A percentile compares a stretch with the other conserved stretches of the same genome.
Conservation (phyloP, 2,888 invertebrate genomes). For the Eupsilia transversa region DNA sequence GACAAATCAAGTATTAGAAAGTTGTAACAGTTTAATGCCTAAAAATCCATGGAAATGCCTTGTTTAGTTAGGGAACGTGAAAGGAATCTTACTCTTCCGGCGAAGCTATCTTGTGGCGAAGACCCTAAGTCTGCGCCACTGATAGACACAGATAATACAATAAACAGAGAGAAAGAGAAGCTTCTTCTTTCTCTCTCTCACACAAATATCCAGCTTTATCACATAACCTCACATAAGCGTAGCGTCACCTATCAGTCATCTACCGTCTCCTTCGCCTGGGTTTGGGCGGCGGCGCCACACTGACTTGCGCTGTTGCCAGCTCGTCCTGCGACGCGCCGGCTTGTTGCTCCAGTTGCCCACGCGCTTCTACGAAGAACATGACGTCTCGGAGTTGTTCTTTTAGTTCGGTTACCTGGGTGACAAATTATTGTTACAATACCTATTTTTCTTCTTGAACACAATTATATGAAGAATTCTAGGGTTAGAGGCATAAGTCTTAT, state of each 20-base stretch:
- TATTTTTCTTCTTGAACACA: too few species aligned
- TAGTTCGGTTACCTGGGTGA: constrained; percentile 92
- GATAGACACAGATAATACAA: background rate
- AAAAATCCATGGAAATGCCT: background rate
- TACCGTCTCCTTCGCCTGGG: constrained; percentile 58
- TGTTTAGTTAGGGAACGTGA: background rate
- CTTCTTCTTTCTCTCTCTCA: background rate
- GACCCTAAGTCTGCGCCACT: background rate
- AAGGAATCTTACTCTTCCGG: background rate
- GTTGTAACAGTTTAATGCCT: too few species aligned
- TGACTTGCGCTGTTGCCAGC: constrained; percentile 76
- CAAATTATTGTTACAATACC: background rate
- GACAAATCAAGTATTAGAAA: background rate
- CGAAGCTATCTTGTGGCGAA: too few species aligned
- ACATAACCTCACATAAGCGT: constrained; percentile 21
- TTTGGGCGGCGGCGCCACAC: constrained; percentile 75
- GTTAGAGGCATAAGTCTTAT: too few species aligned
- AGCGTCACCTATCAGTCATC: background rate
- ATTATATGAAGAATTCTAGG: too few species aligned
- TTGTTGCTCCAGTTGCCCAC: constrained; percentile 76
- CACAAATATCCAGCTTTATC: background rate
- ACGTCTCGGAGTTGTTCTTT: constrained; percentile 98
- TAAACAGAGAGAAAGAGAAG: background rate
- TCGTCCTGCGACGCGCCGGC: constrained; percentile 74
- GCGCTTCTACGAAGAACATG: constrained; percentile 99